Conservation (phyloP, 2,797 vertebrate species). For the Sebastes trivittatus region DNA sequence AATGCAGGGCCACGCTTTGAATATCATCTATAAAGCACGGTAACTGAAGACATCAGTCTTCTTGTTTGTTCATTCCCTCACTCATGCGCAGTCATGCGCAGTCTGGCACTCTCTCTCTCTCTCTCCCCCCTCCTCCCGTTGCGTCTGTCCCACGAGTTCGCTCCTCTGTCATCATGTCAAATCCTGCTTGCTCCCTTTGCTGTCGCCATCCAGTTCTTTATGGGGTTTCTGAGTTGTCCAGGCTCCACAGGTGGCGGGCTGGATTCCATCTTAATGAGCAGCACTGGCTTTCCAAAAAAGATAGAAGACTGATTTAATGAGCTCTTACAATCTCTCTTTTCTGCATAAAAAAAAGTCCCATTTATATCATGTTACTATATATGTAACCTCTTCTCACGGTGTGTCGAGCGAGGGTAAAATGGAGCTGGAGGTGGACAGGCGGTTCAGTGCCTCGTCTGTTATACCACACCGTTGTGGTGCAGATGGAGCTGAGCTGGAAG, state of each 20-base stretch:
- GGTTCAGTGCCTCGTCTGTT: too few species aligned
- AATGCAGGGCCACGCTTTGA: conserved; percentile 66
- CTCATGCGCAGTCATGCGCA: background rate
- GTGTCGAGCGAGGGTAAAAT: too few species aligned
- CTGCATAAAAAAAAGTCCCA: background rate
- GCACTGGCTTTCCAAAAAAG: conserved; percentile 9
- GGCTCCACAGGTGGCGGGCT: conserved; percentile 36
- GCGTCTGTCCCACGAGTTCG: background rate
- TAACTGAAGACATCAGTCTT: conserved; percentile 67
- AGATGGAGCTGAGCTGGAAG: too few species aligned
- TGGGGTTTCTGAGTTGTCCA: conserved; percentile 5
- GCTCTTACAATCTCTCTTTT: background rate
- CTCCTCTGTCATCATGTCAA: conserved; percentile 16
- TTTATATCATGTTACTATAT: background rate
- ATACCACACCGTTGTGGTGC: too few species aligned
- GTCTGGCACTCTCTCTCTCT: background rate
- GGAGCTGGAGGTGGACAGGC: too few species aligned
- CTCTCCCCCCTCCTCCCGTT: background rate
- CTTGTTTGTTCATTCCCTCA: conserved; percentile 53
- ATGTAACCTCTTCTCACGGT: background rate
- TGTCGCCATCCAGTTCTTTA: conserved; percentile 21
- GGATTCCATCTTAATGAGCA: conserved; percentile 45
- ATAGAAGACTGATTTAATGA: conserved; percentile 42
- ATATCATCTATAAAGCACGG: conserved; percentile 69
- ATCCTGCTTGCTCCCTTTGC: background rate